Percentiles rank a stretch among this genome's conserved stretches.
These are phyloP conservation scores for Oxyteleia sp. DNA, from an alignment of 2,888 invertebrate species.

Conservation along the genomic window DNA sequence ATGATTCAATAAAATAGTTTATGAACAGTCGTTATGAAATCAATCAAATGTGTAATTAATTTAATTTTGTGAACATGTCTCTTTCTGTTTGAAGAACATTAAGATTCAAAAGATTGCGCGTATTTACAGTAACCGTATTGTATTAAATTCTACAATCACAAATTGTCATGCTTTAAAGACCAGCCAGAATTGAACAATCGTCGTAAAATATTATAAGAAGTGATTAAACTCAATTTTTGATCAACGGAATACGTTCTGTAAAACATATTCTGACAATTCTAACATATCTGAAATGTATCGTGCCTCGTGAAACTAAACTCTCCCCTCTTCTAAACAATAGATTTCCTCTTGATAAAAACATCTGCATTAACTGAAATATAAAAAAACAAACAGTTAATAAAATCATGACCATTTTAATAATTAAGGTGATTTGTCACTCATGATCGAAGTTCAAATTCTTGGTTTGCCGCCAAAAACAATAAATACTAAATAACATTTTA, in stretches of 20 bases:
- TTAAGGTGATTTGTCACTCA: too few relatives aligned
- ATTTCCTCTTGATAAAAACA: slow-evolving; percentile 12
- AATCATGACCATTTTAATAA: too few relatives aligned
- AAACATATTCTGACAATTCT: slow-evolving; percentile 24
- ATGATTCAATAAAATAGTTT: too few relatives aligned
- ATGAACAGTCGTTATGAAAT: slow-evolving; percentile 32
- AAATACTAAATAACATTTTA: too few relatives aligned
- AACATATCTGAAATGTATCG: slow-evolving; percentile 37
- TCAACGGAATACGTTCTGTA: slow-evolving; percentile 2
- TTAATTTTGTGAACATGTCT: slow-evolving; percentile 40
- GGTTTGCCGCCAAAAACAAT: too few relatives aligned
- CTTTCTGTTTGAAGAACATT: slow-evolving; percentile 19
- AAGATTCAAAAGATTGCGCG: slow-evolving; percentile 34
- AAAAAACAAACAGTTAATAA: too few relatives aligned
- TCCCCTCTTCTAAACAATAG: slow-evolving; percentile 13
- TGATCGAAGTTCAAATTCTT: too few relatives aligned
- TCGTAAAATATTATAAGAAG: slow-evolving; percentile 14
- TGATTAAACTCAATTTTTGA: neutral
- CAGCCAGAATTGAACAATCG: slow-evolving; percentile 24
- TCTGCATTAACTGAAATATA: slow-evolving; percentile 37
- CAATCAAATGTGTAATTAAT: slow-evolving; percentile 18
- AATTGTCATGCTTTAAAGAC: slow-evolving; percentile 19
- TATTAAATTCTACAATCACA: slow-evolving; percentile 61
- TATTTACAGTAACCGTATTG: slow-evolving; percentile 51
- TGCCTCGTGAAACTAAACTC: slow-evolving; percentile 29